phyloP scores from a whole-genome alignment of 2,888 invertebrate genomes.

The Acleris laterana region DNA sequence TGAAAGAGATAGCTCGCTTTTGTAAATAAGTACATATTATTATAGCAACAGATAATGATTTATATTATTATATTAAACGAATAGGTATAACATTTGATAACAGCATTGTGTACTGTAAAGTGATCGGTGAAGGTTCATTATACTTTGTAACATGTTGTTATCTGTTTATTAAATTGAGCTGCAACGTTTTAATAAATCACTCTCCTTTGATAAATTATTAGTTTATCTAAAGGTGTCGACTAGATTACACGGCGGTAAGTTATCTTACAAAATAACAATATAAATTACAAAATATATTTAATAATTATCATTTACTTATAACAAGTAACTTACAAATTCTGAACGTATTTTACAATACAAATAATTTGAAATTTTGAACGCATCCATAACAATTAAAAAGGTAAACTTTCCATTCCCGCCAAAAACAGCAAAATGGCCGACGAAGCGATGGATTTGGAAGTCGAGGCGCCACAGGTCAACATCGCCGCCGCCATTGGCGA shows the following conservation, averaged over 20 bases:
- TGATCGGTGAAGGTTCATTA: background rate
- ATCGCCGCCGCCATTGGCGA: constrained; percentile 60
- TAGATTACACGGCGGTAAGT: constrained; percentile 55
- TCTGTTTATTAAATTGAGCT: constrained; percentile 36
- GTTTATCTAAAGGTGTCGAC: constrained; percentile 61
- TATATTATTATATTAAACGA: background rate
- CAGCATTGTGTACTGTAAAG: background rate
- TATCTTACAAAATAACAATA: constrained; percentile 34
- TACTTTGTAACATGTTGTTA: constrained; percentile 1
- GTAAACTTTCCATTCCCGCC: constrained; percentile 36
- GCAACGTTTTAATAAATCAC: constrained; percentile 46
- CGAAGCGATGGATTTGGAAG: constrained; percentile 39
- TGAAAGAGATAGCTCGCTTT: no score
- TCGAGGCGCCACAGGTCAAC: constrained; percentile 45
- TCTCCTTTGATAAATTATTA: constrained; percentile 46
- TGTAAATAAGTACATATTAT: no score
- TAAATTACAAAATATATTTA: constrained; percentile 4
- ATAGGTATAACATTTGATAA: background rate
- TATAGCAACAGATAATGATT: constrained; percentile 5
- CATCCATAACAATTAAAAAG: constrained; percentile 11
- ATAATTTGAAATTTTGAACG: constrained; percentile 10
- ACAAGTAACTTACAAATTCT: background rate
- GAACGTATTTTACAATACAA: background rate
- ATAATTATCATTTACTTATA: constrained; percentile 16
- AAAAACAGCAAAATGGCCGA: constrained; percentile 54